Percentiles rank a stretch among this genome's conserved stretches.
Conservation (phyloP, 1,140 invertebrate genomes). For the Euborellia annulipes region DNA sequence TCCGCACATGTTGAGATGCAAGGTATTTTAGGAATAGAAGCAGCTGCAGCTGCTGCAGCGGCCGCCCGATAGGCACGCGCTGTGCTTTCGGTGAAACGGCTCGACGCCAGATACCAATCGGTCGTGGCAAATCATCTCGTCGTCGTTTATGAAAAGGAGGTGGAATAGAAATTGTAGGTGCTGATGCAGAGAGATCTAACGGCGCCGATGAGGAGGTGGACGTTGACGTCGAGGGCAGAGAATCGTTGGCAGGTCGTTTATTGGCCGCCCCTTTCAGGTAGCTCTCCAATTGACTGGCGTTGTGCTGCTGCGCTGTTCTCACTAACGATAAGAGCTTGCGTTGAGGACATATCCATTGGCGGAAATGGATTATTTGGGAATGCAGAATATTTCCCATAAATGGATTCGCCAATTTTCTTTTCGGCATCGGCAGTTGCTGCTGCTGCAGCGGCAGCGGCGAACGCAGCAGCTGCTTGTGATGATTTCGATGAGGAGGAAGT, state of each 20-base stretch:
- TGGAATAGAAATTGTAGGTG: slow-evolving; percentile 16
- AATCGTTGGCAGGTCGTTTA: slow-evolving; percentile 17
- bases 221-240: not conserved
- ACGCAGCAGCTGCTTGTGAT: not conserved
- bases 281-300: slow-evolving; percentile 43
- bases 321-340: slow-evolving; percentile 61
- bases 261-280: slow-evolving; percentile 32
- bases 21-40: slow-evolving; percentile 11
- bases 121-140: slow-evolving; percentile 25
- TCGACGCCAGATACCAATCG: slow-evolving; percentile 21
- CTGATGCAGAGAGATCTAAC: slow-evolving; percentile 38
- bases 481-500: too few species aligned
- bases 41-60: slow-evolving; percentile 26
- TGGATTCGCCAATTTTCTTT: not conserved
- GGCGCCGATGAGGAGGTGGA: slow-evolving; percentile 25
- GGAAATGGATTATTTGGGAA: slow-evolving; percentile 38
- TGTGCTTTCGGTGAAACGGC: too few species aligned
- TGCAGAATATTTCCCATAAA: too few species aligned
- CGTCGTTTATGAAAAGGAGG: slow-evolving; percentile 16
- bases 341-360: slow-evolving; percentile 63
- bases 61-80: slow-evolving; percentile 34
- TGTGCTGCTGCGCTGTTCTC: slow-evolving; percentile 52
- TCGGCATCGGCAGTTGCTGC: not conserved
- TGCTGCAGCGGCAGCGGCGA: not conserved
- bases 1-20: slow-evolving; percentile 28